These are phyloP conservation scores for Avahi laniger DNA, from an alignment of 2,797 vertebrate species.

Conservation along the genomic window DNA sequence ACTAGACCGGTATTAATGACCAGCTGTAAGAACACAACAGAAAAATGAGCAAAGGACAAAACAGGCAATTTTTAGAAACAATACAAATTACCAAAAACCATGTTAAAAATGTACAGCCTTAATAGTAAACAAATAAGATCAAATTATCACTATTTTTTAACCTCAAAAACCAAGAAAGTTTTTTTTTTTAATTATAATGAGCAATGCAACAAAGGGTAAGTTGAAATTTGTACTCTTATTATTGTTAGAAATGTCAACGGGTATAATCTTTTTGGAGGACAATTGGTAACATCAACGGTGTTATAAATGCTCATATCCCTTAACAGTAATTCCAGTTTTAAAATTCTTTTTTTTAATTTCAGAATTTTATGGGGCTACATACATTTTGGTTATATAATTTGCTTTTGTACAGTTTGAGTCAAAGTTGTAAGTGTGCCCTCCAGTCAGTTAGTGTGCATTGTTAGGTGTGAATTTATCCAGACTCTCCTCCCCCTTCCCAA, in stretches of 20 bases:
- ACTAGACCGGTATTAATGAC: not conserved
- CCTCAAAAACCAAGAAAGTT: not conserved
- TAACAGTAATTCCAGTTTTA: conserved; percentile 19
- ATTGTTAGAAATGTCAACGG: conserved; percentile 30
- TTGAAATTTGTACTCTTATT: conserved; percentile 13
- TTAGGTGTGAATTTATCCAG: too few relatives aligned
- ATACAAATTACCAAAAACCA: conserved; percentile 23
- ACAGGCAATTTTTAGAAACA: not conserved
- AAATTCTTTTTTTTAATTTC: not conserved
- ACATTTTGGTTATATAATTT: too few relatives aligned
- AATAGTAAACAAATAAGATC: not conserved
- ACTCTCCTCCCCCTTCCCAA: too few relatives aligned
- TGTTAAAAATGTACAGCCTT: not conserved
- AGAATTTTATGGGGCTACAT: too few relatives aligned
- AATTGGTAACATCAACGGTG: not conserved
- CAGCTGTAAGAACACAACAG: conserved; percentile 9
- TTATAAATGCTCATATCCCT: not conserved
- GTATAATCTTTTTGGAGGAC: conserved; percentile 23
- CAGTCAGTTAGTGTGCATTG: too few relatives aligned
- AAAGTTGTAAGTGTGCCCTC: too few relatives aligned
- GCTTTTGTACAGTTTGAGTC: too few relatives aligned
- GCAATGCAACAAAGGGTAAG: not conserved
- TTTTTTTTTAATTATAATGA: not conserved
- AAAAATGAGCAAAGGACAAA: conserved; percentile 31
- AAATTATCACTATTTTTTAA: not conserved